A percentile compares a stretch with the other conserved stretches of the same genome.
These are phyloP conservation scores for Caranx ignobilis DNA, from an alignment of 2,113 vertebrate genomes.

Conservation along the genomic window DNA sequence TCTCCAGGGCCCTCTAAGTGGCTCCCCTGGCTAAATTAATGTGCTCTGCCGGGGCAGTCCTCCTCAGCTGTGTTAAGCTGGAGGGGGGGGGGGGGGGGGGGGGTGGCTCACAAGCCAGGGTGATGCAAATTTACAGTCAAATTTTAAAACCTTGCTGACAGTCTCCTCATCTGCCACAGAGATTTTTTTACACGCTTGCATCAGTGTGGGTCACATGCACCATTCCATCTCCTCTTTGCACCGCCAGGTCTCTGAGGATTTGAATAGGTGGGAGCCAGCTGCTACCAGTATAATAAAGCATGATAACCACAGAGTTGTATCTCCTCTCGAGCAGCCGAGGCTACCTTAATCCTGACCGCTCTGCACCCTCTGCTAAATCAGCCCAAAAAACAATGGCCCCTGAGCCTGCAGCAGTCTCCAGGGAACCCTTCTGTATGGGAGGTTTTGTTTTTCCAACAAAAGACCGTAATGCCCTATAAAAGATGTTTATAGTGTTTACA, in stretches of 20 bases:
- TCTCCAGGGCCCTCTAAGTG: slow-evolving; percentile 71
- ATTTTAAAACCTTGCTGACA: slow-evolving; percentile 27
- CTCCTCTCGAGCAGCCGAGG: slow-evolving; percentile 44
- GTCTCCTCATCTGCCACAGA: no score
- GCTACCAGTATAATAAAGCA: slow-evolving; percentile 58
- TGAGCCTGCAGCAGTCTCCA: slow-evolving; percentile 51
- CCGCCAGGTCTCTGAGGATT: slow-evolving; percentile 33
- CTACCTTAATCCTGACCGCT: slow-evolving; percentile 54
- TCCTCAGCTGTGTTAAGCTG: slow-evolving; percentile 58
- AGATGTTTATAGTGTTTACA: slow-evolving; percentile 71
- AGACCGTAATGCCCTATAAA: slow-evolving; percentile 68
- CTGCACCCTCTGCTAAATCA: slow-evolving; percentile 60
- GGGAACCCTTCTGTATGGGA: slow-evolving; percentile 55
- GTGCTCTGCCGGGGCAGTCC: slow-evolving; percentile 59
- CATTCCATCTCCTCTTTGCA: slow-evolving; percentile 8
- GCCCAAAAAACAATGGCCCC: slow-evolving; percentile 66
- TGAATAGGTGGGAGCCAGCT: slow-evolving; percentile 33
- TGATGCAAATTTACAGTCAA: slow-evolving; percentile 51
- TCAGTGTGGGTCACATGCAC: slow-evolving; percentile 12
- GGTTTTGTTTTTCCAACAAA: slow-evolving; percentile 72
- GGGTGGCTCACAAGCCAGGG: slow-evolving; percentile 38
- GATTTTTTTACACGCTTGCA: neutral
- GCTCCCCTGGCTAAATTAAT: slow-evolving; percentile 73
- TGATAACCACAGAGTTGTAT: slow-evolving; percentile 51
- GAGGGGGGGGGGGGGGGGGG: slow-evolving; percentile 12